These are phyloP conservation scores for Loxodonta africana DNA, from an alignment of 2,113 vertebrate species.

Conservation along the genomic window DNA sequence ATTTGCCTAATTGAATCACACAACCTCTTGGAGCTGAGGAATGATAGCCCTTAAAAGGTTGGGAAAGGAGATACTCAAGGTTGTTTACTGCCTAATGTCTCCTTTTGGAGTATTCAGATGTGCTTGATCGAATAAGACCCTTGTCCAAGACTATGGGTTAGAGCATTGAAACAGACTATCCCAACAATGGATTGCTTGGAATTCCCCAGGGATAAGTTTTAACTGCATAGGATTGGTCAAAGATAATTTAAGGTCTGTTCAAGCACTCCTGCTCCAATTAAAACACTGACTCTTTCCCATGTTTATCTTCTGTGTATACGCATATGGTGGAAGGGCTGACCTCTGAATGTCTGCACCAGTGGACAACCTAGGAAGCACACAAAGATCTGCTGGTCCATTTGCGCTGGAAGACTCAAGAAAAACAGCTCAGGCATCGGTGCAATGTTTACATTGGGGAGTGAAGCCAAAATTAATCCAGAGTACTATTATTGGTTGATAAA, in stretches of 20 bases:
- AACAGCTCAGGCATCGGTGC: not conserved
- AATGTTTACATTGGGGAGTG: not conserved
- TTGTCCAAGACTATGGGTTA: not conserved
- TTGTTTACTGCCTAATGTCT: constrained; percentile 75
- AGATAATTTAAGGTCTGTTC: not conserved
- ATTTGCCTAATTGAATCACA: constrained; percentile 88
- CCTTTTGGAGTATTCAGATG: constrained; percentile 66
- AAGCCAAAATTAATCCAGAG: not conserved
- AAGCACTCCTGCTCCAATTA: not conserved
- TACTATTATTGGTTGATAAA: not conserved
- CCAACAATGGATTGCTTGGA: not conserved
- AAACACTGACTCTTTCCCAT: not conserved
- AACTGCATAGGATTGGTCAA: not conserved
- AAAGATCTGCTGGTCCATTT: not conserved
- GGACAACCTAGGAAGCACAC: not conserved
- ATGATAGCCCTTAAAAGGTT: constrained; percentile 83
- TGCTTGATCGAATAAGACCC: constrained; percentile 49
- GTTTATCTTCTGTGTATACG: not conserved
- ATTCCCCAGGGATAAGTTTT: not conserved
- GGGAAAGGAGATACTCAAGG: constrained; percentile 58
- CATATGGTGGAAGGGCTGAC: not conserved
- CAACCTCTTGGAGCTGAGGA: constrained; percentile 82
- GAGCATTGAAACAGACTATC: not conserved
- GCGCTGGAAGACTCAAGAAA: not conserved
- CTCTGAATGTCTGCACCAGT: not conserved